Base-by-base conservation (phyloP, 2,113 vertebrate genomes). In the Centrocercus urophasianus region DNA sequence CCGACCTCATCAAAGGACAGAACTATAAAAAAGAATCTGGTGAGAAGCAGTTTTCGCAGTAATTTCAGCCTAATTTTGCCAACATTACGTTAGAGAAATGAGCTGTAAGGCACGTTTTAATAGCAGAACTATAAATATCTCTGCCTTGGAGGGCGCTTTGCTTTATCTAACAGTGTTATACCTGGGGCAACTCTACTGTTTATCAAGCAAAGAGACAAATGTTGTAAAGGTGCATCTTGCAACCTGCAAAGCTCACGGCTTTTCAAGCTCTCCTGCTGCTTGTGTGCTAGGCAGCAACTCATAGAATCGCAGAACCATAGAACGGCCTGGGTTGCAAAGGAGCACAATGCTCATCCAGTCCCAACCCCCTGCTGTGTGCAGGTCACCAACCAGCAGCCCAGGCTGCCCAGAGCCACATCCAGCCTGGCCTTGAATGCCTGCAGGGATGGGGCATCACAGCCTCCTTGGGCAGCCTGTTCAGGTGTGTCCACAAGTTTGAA, bases 81-180 rank as follows among this genome's bases (percentile, higher is more conserved):
- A 12, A 8, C 15, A 2, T 3, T 20, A 12, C 24, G 4, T 7
- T 2, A 32, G 30, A 57, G 28, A 34, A 77, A 40, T 0, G 1
- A 57, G 21, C 3, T 70, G 48, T 24, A 57, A 87, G 72, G 59
- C 50, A 16, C 13, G 0, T 73, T 69, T 43, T 4, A 50, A 60
- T 3, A 47, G 30, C 40, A 88, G 13, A 64, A 67, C 42, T 16
- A 16, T 6, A 45, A 83, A 54, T 6, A 73, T 4, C 17, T 64
- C 7, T 1, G 13, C 10, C 18, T 10, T 43, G 48, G 2, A 0
- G 34, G 11, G 6, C 0, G 7, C 2, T 11, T 8, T 40, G 27
- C 21, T 70, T 43, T 40, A 4, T 18, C 34, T 11, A 16, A 8
- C 8, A 1, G 38, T 7, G 54, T 18, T 61, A 11, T 6, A 7